A percentile compares a stretch with the other conserved stretches of the same genome.
Evolutionary conservation across 2,113 vertebrate species (phyloP).

Genomic region (Prolemur simus): DNA sequence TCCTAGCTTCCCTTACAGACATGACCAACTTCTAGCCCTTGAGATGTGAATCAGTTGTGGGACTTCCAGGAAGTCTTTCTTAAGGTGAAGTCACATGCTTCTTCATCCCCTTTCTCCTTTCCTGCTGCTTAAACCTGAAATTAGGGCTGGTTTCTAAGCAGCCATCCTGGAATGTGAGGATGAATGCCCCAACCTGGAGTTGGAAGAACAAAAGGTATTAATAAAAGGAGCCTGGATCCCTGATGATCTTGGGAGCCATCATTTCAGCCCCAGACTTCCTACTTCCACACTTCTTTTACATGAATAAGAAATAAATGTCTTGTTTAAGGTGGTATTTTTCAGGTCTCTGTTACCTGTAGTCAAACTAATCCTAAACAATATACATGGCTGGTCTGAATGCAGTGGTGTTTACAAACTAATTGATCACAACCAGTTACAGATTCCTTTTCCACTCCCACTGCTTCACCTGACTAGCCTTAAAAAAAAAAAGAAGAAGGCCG

Average conservation of each 20-base stretch:
- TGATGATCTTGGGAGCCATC: neutral
- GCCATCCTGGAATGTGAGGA: neutral
- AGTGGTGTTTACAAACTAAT: too few relatives aligned
- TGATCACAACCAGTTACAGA: too few relatives aligned
- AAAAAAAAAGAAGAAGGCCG: too few relatives aligned
- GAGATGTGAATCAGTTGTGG: neutral
- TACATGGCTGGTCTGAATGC: neutral
- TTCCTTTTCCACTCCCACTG: too few relatives aligned
- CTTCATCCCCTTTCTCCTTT: neutral
- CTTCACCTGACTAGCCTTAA: too few relatives aligned
- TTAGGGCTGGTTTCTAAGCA: neutral
- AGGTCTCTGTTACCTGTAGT: neutral
- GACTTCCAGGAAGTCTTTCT: neutral
- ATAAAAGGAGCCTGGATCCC: neutral
- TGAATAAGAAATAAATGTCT: neutral
- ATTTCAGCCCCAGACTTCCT: neutral
- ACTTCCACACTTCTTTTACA: neutral
- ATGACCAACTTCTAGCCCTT: neutral
- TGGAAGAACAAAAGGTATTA: neutral
- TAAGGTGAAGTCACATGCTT: neutral
- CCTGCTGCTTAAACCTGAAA: neutral
- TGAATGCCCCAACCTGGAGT: neutral
- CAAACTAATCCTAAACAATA: neutral
- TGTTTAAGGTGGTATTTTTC: neutral
- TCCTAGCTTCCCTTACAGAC: neutral